A percentile compares a stretch with the other conserved stretches of the same genome.
These are phyloP conservation scores for Lasioglossum marginatum DNA, from an alignment of 2,888 invertebrate genomes.

Conservation along the genomic window DNA sequence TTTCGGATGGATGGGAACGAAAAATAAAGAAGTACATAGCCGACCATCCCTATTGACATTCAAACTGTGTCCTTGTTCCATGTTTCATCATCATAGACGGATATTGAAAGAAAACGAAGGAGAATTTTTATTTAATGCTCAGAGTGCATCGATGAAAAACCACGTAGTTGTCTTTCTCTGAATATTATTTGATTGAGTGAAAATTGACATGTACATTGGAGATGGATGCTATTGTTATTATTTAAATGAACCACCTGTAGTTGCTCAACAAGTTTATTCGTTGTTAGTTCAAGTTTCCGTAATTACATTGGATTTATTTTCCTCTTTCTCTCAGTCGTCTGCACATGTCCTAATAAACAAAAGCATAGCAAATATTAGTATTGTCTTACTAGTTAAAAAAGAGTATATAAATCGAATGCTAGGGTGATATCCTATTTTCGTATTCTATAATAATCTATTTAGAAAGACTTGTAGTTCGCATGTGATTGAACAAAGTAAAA, in stretches of 20 bases:
- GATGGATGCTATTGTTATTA: background rate
- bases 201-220: background rate
- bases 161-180: background rate
- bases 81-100: background rate
- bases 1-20: background rate
- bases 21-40: background rate
- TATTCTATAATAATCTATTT: background rate
- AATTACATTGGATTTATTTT: background rate
- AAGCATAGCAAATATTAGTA: background rate
- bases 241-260: background rate
- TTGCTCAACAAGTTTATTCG: background rate
- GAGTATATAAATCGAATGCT: too few relatives aligned
- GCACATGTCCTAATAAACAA: constrained; percentile 1
- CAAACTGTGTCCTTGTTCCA: background rate
- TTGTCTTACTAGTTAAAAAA: background rate
- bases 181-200: background rate
- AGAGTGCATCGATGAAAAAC: background rate
- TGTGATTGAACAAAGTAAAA: background rate
- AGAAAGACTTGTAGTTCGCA: background rate
- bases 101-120: background rate
- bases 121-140: background rate
- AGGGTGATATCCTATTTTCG: too few relatives aligned
- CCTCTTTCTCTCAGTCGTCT: background rate
- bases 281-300: too few relatives aligned
- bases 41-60: background rate